Base-by-base conservation (phyloP, 2,797 vertebrate species). In the Erpetoichthys calabaricus region DNA sequence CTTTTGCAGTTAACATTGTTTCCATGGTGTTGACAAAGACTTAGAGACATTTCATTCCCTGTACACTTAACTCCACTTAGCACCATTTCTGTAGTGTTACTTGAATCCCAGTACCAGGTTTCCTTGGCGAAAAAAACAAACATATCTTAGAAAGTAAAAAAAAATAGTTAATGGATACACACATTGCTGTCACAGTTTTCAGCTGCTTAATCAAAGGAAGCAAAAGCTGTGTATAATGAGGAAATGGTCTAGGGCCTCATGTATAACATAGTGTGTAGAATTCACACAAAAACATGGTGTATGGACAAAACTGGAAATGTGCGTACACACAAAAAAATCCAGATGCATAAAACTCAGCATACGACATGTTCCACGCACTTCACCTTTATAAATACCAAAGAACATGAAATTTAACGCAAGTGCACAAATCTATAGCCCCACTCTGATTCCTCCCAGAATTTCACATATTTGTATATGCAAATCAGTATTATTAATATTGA, bases 101-200 rank as follows among this genome's bases (percentile, higher is more conserved):
- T 92, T 63, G 89, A 83, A 0, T 99, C 94, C 94, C 94, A 99
- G 79, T 98, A 99, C 96, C 96, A 99, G 0, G 96, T 99, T 81
- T 99, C 95, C 96, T 99, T 82, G 60, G 61, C 45, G 53, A 56
- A 3, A 45, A 44, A 2, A 44, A 6, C 49, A 68, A 49, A 46
- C 46, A 65, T 3, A 59, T 51, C 10, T 42, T 53, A 25, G 44
- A 46, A n/a, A 10, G 45, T 9, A 6, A 55, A 10, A 49, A 49
- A 47, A 49, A 49, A 49, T 49, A 7, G n/a, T 25, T 25, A 25
- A 25, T 25, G 25, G 25, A 25, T 25, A 25, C 25, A 25, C 47
- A 49, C 4, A 49, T 49, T 49, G 49, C 7, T 49, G 7, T 5
- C 7, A 49, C 47, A 49, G 47, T 49, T 49, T 49, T 7, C 47